Evolutionary conservation across 2,888 invertebrate species (phyloP).

Genomic region (Prostheceraeus crozeri): DNA sequence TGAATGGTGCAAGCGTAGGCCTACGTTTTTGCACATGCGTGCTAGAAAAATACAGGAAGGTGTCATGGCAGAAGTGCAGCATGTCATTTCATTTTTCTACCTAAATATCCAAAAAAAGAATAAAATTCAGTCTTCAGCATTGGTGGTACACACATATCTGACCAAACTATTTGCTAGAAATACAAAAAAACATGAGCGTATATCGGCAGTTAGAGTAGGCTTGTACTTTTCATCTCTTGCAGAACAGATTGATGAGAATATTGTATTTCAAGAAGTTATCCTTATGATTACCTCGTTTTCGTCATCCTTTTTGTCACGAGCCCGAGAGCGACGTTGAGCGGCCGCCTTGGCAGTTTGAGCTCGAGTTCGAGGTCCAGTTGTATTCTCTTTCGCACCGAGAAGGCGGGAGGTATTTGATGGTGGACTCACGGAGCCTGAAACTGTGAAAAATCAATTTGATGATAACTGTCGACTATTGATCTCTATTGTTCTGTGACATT

Average conservation of each 20-base stretch:
- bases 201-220: background rate
- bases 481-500: too few relatives aligned
- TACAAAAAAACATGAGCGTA: background rate
- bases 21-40: too few relatives aligned
- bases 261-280: background rate
- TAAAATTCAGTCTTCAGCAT: too few relatives aligned
- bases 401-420: background rate
- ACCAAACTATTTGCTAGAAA: background rate
- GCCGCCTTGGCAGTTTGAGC: slow-evolving; percentile 33
- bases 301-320: slow-evolving; percentile 23
- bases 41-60: too few relatives aligned
- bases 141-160: too few relatives aligned
- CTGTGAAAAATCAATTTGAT: too few relatives aligned
- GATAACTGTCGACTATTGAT: too few relatives aligned
- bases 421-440: too few relatives aligned
- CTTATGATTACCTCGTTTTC: background rate
- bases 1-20: too few relatives aligned
- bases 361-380: slow-evolving; percentile 31
- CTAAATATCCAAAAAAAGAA: too few relatives aligned
- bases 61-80: too few relatives aligned
- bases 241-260: background rate
- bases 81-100: too few relatives aligned
- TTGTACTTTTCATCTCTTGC: background rate
- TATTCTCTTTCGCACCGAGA: slow-evolving; percentile 30
- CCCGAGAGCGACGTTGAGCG: slow-evolving; percentile 2